These are phyloP conservation scores for Calonectris borealis DNA, from an alignment of 2,113 vertebrate species.

Conservation along the genomic window DNA sequence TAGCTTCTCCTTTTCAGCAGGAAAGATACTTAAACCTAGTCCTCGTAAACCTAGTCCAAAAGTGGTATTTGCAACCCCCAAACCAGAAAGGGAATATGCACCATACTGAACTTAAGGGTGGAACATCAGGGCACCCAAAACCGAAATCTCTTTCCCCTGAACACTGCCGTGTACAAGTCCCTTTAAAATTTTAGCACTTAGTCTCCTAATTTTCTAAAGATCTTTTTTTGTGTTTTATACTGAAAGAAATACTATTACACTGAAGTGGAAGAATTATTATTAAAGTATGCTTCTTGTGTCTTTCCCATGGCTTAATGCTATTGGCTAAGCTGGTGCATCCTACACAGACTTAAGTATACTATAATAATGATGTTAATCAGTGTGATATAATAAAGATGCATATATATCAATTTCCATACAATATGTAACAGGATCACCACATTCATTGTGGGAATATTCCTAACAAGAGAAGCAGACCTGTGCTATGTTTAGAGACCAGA, in stretches of 20 bases:
- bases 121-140: not conserved
- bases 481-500: not conserved
- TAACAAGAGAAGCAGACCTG: not conserved
- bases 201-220: not conserved
- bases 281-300: not conserved
- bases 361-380: not conserved
- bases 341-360: not conserved
- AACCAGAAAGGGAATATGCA: not conserved
- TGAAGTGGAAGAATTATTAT: not conserved
- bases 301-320: not conserved
- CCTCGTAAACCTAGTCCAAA: not conserved
- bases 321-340: not conserved
- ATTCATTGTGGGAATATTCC: not conserved
- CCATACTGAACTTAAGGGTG: not conserved
- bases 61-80: not conserved
- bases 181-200: not conserved
- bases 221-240: not conserved
- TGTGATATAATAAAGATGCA: not conserved
- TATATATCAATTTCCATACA: not conserved
- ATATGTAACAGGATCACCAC: not conserved
- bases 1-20: not conserved
- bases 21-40: not conserved
- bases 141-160: not conserved
- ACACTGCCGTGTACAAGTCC: not conserved
- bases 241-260: not conserved